A percentile compares a stretch with the other conserved stretches of the same genome.
phyloP scores from a whole-genome alignment of 1,140 invertebrate genomes.

The Helicoverpa zea region DNA sequence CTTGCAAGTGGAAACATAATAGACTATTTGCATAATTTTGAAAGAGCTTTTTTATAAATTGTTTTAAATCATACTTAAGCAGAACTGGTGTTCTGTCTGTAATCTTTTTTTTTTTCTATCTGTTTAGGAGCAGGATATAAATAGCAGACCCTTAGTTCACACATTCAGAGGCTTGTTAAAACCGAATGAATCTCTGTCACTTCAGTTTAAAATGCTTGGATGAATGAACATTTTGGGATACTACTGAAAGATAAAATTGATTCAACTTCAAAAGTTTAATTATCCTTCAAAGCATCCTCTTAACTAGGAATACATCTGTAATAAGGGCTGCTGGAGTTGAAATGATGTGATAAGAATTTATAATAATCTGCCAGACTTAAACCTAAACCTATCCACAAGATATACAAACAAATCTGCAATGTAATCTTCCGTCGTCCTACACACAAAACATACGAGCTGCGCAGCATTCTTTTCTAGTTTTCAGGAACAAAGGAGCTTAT shows the following conservation, averaged over 20 bases:
- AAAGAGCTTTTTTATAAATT: background rate
- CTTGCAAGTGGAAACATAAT: background rate
- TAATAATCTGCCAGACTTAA: too few species aligned
- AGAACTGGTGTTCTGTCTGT: conserved; percentile 4
- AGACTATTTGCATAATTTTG: background rate
- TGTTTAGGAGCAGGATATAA: conserved; percentile 21
- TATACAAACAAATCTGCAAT: too few species aligned
- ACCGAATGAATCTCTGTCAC: background rate
- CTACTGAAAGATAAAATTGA: background rate
- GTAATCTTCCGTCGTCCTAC: too few species aligned
- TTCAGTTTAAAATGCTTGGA: background rate
- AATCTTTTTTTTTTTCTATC: conserved; percentile 7
- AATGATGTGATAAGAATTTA: too few species aligned
- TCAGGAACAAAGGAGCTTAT: too few species aligned
- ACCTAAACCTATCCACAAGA: too few species aligned
- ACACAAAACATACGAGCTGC: too few species aligned
- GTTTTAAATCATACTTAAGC: background rate
- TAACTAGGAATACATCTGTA: too few species aligned
- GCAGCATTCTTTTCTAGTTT: too few species aligned
- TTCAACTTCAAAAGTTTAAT: too few species aligned
- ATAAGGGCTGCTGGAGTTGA: too few species aligned
- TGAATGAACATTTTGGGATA: background rate
- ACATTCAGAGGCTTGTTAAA: background rate
- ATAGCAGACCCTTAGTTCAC: conserved; percentile 1
- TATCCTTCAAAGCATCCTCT: too few species aligned